Evolutionary conservation across 37 sponge, comb jelly and placozoan genomes (phyloP).

Genomic region (Oopsacas minuta): DNA sequence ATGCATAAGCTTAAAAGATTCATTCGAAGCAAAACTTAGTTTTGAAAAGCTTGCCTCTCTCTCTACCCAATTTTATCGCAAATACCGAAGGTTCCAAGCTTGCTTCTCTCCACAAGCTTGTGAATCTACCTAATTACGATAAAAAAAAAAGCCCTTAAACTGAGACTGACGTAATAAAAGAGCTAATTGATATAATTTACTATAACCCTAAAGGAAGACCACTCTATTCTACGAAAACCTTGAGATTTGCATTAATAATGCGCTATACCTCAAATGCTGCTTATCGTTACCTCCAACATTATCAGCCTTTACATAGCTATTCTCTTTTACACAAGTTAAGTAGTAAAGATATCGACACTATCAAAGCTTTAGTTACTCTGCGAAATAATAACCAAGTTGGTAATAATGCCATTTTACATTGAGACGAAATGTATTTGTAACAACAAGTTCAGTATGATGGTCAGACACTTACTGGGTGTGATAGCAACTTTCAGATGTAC

Average conservation of each 20-base stretch:
- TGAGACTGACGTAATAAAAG: not conserved
- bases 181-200: not conserved
- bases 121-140: not conserved
- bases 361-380: not conserved
- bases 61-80: not conserved
- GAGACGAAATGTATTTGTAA: not conserved
- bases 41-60: not conserved
- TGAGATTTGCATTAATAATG: slow-evolving; percentile 2
- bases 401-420: not conserved
- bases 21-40: not conserved
- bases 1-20: not conserved
- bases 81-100: not conserved
- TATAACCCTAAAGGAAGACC: slow-evolving; percentile 11
- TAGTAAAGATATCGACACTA: not conserved
- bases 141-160: not conserved
- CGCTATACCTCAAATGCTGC: not conserved
- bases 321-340: not conserved
- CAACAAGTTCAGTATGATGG: slow-evolving; percentile 11
- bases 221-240: not conserved
- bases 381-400: not conserved
- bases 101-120: not conserved
- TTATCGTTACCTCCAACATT: not conserved
- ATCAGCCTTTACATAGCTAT: not conserved
- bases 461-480: not conserved
- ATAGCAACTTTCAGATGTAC: not conserved